These are phyloP conservation scores for Lithobates sylvaticus DNA, from an alignment of 2,797 vertebrate species.

Conservation along the genomic window DNA sequence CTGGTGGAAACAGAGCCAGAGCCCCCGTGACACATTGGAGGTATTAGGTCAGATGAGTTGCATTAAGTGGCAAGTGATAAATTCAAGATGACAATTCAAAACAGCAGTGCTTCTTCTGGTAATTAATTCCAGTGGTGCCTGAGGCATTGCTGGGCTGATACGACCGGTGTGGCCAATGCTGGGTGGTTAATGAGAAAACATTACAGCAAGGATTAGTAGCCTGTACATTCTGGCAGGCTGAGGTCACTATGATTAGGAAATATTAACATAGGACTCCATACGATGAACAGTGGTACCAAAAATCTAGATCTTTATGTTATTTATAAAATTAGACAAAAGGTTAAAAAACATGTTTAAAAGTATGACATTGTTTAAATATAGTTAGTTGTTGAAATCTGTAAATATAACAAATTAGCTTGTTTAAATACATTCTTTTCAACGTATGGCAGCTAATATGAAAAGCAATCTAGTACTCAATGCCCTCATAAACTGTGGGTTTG, in stretches of 20 bases:
- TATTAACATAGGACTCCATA: conserved; percentile 73
- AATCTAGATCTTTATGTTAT: conserved; percentile 71
- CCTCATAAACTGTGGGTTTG: too few relatives aligned
- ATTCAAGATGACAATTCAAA: conserved; percentile 98
- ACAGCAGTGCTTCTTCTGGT: conserved; percentile 95
- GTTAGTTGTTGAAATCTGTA: too few relatives aligned
- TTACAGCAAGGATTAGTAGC: conserved; percentile 89
- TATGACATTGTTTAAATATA: too few relatives aligned
- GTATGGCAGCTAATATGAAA: too few relatives aligned
- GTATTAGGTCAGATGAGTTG: conserved; percentile 95
- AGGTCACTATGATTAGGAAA: conserved; percentile 78
- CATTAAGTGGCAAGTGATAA: conserved; percentile 98
- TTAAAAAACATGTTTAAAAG: background rate
- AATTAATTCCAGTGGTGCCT: conserved; percentile 99
- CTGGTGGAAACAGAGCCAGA: conserved; percentile 74
- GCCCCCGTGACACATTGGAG: conserved; percentile 81
- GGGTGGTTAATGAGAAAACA: conserved; percentile 92
- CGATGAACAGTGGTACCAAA: conserved; percentile 73
- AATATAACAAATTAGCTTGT: too few relatives aligned
- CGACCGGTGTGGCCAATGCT: conserved; percentile 89
- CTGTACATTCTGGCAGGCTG: conserved; percentile 78
- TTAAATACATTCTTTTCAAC: too few relatives aligned
- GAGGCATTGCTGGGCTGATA: conserved; percentile 82
- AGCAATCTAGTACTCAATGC: too few relatives aligned
- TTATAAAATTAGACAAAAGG: conserved; percentile 45